Evolutionary conservation across 2,888 invertebrate genomes (phyloP).

Genomic region (Cepaea hortensis): DNA sequence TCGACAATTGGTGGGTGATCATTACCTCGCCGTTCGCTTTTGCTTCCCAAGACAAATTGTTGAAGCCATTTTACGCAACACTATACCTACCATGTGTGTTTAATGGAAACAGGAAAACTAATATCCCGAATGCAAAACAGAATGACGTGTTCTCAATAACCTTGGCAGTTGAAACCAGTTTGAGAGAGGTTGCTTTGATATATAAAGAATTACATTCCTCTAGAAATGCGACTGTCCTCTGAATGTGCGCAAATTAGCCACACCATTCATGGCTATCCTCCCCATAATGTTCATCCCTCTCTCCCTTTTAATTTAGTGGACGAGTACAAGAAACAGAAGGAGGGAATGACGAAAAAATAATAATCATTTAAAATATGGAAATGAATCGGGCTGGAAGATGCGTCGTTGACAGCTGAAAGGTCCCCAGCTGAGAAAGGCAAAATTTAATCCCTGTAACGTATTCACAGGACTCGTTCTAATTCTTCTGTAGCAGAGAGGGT

Average conservation of each 20-base stretch:
- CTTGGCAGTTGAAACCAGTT: no score
- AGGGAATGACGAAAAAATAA: conserved; percentile 13
- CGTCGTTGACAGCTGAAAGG: conserved; percentile 36
- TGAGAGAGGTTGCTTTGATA: neutral
- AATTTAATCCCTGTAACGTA: conserved; percentile 40
- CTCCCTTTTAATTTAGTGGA: neutral
- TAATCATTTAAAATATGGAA: conserved; percentile 38
- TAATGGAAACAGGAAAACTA: no score
- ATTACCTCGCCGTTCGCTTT: no score
- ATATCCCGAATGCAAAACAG: no score
- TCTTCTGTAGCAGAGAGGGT: neutral
- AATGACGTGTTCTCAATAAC: no score
- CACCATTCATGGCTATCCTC: neutral
- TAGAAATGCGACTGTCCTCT: neutral
- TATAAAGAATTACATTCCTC: neutral
- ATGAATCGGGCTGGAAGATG: conserved; percentile 30
- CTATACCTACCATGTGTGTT: no score
- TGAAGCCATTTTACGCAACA: no score
- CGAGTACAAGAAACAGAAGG: no score
- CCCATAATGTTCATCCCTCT: neutral
- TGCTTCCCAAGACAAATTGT: no score
- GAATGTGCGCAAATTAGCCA: conserved; percentile 2
- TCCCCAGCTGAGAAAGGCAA: conserved; percentile 43
- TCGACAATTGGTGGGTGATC: no score
- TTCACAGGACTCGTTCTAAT: conserved; percentile 26